Evolutionary conservation across 2,797 vertebrate genomes (phyloP), one percentile per base, ranked within the genome.

Genomic region (Molossus molossus): DNA sequence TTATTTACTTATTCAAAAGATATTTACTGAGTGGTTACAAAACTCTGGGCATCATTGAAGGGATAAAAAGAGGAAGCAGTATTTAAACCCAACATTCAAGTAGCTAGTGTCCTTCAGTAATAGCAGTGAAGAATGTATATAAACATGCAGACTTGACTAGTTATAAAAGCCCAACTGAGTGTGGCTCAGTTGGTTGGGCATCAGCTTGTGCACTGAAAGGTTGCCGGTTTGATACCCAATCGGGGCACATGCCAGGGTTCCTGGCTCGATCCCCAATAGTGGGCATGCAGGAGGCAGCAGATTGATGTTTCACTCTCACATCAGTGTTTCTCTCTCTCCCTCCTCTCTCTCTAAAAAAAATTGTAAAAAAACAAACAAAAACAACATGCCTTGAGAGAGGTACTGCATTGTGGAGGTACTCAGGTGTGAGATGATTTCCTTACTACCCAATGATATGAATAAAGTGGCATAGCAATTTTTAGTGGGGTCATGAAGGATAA

Each of bases 1-100:
- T 67, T 67, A 65, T 65, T 40, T 77, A 21, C 80, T 88, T n/a
- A 77, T 92, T 93, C 64, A 50, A 27, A 79, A 89, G n/a, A 3
- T 75, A 18, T 90, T 67, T 57, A 20, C 14, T 87, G 21, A 79
- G n/a, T 75, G 15, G 23, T 69, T 80, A 37, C 0, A 55, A 33
- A 79, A 58, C 27, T 79, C 15, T 70, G 55, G 67, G 1, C 29
- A 9, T 76, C 50, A 25, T 21, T 93, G 70, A 70, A 87, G 20
- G 9, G 15, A n/a, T 73, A 58, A 50, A 55, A 80, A 87, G 40
- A 58, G 76, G 62, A 60, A 70, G 33, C 48, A 37, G 6, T 83
- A 62, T 91, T 89, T 94, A 33, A 58, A 90, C 25, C 6, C 67
- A 62, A 4, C 9, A 18, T 6, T 53, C 55, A 27, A 14, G 3